Conservation (phyloP, 1,140 invertebrate genomes). For the Calliopsis andreniformis region DNA sequence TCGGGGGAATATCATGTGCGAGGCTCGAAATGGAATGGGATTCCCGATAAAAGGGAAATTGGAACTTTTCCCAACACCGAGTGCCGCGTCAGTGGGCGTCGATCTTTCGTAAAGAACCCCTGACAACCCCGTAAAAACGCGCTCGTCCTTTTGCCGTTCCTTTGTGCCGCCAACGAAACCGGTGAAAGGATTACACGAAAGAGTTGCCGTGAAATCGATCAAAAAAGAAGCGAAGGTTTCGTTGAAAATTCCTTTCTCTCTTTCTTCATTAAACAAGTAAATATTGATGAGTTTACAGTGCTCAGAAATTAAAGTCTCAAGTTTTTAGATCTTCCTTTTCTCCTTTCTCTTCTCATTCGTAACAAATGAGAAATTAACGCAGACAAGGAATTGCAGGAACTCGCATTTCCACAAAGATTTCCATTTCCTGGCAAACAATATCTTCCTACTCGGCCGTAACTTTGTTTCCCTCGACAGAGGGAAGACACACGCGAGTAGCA, state of each 20-base stretch:
- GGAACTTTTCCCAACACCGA: slow-evolving; percentile 25
- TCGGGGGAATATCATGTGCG: slow-evolving; percentile 28
- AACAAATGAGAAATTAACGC: slow-evolving; percentile 21
- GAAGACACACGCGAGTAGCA: background rate
- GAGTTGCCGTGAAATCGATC: slow-evolving; percentile 32
- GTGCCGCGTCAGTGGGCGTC: slow-evolving; percentile 33
- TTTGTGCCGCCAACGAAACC: slow-evolving; percentile 1
- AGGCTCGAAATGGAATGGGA: slow-evolving; percentile 40
- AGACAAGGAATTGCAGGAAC: background rate
- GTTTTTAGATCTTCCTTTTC: background rate
- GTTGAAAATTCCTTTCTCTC: background rate
- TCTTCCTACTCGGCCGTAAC: background rate
- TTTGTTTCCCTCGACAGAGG: background rate
- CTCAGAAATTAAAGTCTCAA: background rate
- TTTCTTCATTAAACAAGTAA: background rate
- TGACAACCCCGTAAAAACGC: slow-evolving; percentile 12
- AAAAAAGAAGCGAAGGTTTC: background rate
- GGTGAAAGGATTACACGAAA: slow-evolving; percentile 20
- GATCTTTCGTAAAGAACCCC: slow-evolving; percentile 32
- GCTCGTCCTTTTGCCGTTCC: background rate
- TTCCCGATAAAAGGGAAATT: slow-evolving; percentile 48
- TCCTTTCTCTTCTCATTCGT: background rate
- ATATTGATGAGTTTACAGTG: background rate
- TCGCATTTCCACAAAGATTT: slow-evolving; percentile 34
- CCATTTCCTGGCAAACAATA: slow-evolving; percentile 42